phyloP scores from a whole-genome alignment of 2,888 invertebrate genomes.

The Podotricha telesiphe region DNA sequence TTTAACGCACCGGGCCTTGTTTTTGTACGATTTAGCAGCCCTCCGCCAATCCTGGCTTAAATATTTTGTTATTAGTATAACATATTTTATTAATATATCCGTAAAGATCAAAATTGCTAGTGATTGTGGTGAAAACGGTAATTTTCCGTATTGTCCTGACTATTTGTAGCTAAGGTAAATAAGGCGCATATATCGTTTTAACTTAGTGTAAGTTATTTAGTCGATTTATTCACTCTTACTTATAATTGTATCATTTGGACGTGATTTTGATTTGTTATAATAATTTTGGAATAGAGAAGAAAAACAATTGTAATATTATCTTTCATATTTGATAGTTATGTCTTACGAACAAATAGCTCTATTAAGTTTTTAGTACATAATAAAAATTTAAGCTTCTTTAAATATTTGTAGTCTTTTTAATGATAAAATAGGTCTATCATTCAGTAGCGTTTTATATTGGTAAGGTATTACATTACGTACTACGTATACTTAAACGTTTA shows the following conservation, averaged over 20 bases:
- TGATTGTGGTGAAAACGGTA: background rate
- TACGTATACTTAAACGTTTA: background rate
- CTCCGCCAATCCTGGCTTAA: conserved; percentile 35
- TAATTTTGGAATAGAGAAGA: no score
- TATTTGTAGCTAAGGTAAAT: conserved; percentile 23
- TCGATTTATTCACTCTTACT: background rate
- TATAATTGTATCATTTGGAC: background rate
- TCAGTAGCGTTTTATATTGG: background rate
- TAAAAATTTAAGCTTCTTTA: no score
- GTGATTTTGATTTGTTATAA: background rate
- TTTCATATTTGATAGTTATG: no score
- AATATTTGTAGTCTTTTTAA: no score
- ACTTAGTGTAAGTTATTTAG: background rate
- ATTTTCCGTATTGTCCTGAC: conserved; percentile 24
- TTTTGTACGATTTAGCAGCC: conserved; percentile 46
- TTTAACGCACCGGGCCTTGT: conserved; percentile 55
- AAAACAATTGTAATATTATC: no score
- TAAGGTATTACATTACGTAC: background rate
- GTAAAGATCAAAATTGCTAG: conserved; percentile 3
- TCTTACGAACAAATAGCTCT: no score
- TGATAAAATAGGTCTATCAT: background rate
- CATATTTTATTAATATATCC: background rate
- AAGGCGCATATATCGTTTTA: background rate
- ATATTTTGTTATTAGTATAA: conserved; percentile 18
- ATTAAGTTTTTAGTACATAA: no score